Percentiles rank a stretch among this genome's conserved stretches.
These are phyloP conservation scores for Botia kubotai DNA, from an alignment of 2,797 vertebrate genomes.

Conservation along the genomic window DNA sequence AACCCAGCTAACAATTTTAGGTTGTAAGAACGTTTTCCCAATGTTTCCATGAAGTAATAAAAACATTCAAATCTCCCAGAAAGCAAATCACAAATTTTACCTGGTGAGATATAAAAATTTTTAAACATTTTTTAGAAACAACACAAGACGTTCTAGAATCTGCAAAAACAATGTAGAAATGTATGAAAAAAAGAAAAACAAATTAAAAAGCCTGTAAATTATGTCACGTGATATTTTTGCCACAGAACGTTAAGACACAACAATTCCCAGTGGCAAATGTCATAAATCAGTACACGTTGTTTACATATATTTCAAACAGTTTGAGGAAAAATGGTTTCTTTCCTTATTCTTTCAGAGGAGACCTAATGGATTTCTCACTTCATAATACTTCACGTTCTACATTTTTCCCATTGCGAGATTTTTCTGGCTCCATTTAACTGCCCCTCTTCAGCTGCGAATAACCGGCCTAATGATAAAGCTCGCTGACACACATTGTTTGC, in stretches of 20 bases:
- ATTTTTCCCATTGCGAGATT: constrained; percentile 68
- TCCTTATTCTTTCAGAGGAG: background rate
- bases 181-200: background rate
- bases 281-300: constrained; percentile 13
- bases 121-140: no score
- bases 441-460: constrained; percentile 53
- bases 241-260: no score
- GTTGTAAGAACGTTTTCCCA: no score
- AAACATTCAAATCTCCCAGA: no score
- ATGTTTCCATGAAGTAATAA: no score
- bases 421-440: constrained; percentile 62
- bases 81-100: background rate
- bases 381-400: constrained; percentile 28
- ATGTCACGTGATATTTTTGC: background rate
- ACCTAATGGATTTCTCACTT: background rate
- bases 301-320: constrained; percentile 6
- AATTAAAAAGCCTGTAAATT: no score
- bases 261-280: background rate
- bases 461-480: constrained; percentile 65
- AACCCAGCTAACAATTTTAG: background rate
- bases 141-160: no score
- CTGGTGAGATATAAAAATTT: background rate
- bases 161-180: no score
- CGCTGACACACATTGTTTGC: constrained; percentile 79
- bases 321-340: background rate